Conservation (phyloP, 2,888 invertebrate genomes). For the Eretmocerus hayati region DNA sequence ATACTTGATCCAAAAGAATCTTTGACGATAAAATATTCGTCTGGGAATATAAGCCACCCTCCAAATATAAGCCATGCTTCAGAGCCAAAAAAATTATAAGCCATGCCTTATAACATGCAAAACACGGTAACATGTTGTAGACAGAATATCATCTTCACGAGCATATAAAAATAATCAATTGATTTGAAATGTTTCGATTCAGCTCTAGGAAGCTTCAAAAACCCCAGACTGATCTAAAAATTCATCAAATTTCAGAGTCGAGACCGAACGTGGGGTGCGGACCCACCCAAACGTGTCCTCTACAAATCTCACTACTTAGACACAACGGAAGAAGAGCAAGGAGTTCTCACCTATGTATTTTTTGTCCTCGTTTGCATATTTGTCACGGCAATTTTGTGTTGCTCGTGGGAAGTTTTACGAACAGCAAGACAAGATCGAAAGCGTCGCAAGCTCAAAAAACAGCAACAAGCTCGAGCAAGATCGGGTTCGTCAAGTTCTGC, state of each 20-base stretch:
- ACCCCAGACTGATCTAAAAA: background rate
- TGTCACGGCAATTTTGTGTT: slow-evolving; percentile 60
- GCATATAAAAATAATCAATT: too few species aligned
- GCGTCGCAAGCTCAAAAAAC: slow-evolving; percentile 26
- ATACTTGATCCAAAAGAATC: too few species aligned
- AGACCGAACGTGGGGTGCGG: slow-evolving; percentile 77
- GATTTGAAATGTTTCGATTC: too few species aligned
- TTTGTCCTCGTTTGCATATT: slow-evolving; percentile 71
- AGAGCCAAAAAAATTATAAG: too few species aligned
- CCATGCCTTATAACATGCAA: too few species aligned
- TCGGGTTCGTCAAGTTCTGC: slow-evolving; percentile 23
- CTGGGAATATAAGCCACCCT: too few species aligned
- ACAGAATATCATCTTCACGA: too few species aligned
- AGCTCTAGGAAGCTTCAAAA: too few species aligned
- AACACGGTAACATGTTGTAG: too few species aligned
- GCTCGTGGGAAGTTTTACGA: slow-evolving; percentile 60
- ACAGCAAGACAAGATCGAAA: slow-evolving; percentile 39
- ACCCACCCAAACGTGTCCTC: slow-evolving; percentile 68
- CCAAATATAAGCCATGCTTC: too few species aligned
- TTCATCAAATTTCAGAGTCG: slow-evolving; percentile 52
- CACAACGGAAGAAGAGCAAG: slow-evolving; percentile 70
- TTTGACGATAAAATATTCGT: too few species aligned
- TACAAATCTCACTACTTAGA: slow-evolving; percentile 70
- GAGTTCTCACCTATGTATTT: slow-evolving; percentile 70
- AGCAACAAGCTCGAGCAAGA: slow-evolving; percentile 22